A percentile compares a stretch with the other conserved stretches of the same genome.
These are phyloP conservation scores for Eleginops maclovinus DNA, from an alignment of 2,113 vertebrate species.

Conservation along the genomic window DNA sequence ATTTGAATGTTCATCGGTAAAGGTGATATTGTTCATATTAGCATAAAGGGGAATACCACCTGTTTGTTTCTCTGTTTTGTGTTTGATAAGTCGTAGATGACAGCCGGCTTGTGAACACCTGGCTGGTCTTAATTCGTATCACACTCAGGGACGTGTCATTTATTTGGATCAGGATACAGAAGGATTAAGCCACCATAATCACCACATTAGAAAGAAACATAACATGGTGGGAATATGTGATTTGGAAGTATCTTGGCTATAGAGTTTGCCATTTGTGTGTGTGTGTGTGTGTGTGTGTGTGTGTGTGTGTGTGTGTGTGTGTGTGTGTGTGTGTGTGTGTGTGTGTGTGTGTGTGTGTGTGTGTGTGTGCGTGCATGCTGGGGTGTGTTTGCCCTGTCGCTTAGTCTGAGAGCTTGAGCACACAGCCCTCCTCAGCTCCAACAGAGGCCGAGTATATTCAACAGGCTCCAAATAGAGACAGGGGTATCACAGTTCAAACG, in stretches of 20 bases:
- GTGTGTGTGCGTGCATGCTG: conserved; percentile 38
- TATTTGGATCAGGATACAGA: conserved; percentile 22
- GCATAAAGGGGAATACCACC: not conserved
- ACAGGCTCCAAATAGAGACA: conserved; percentile 58
- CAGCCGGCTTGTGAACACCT: conserved; percentile 25
- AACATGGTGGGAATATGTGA: conserved; percentile 27
- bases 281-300: conserved; percentile 9
- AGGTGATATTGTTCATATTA: not conserved
- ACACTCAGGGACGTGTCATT: conserved; percentile 20
- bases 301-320: conserved; percentile 10
- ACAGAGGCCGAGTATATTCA: conserved; percentile 69
- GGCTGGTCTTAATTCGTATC: conserved; percentile 9
- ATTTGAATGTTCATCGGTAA: no score
- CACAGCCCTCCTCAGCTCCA: conserved; percentile 62
- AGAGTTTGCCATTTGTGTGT: conserved; percentile 15
- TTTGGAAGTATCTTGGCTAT: conserved; percentile 49
- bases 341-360: conserved; percentile 17
- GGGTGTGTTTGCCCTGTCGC: conserved; percentile 59
- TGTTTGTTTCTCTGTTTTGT: not conserved
- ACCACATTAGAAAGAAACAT: conserved; percentile 45
- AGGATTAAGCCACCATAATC: conserved; percentile 23
- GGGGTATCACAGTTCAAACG: conserved; percentile 31
- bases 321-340: conserved; percentile 10
- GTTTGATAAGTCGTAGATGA: not conserved
- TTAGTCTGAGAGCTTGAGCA: conserved; percentile 65